Evolutionary conservation across 2,888 invertebrate species (phyloP).

Genomic region (Esperia sulphurella): DNA sequence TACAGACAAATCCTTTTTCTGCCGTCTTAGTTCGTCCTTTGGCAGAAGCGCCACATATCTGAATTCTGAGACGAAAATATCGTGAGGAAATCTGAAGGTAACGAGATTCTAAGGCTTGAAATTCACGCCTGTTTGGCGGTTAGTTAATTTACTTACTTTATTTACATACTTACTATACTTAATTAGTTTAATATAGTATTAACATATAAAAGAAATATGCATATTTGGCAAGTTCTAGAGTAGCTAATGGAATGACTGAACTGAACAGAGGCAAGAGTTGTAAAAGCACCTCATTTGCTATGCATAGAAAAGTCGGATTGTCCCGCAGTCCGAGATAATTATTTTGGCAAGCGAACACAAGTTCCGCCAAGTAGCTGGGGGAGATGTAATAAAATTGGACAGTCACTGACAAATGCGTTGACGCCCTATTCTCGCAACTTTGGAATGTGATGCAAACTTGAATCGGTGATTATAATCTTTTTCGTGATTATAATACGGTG

Average conservation of each 20-base stretch:
- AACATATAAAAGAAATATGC: not conserved
- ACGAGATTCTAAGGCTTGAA: too few species aligned
- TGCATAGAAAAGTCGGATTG: constrained; percentile 20
- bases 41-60: too few species aligned
- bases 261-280: constrained; percentile 12
- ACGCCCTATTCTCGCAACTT: constrained; percentile 7
- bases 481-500: too few species aligned
- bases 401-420: constrained; percentile 34
- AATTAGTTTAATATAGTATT: not conserved
- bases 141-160: too few species aligned
- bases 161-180: too few species aligned
- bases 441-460: not conserved
- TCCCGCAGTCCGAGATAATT: constrained; percentile 28
- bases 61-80: too few species aligned
- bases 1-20: too few species aligned
- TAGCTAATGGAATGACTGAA: constrained; percentile 8
- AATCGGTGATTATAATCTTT: too few species aligned
- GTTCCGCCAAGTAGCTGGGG: constrained; percentile 23
- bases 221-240: constrained; percentile 7
- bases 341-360: constrained; percentile 35
- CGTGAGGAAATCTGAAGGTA: too few species aligned
- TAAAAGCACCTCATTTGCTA: constrained; percentile 22
- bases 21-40: too few species aligned
- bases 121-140: too few species aligned
- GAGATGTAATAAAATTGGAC: constrained; percentile 35